Evolutionary conservation across 1,140 invertebrate species (phyloP).

Genomic region (Dufourea novaeangliae): DNA sequence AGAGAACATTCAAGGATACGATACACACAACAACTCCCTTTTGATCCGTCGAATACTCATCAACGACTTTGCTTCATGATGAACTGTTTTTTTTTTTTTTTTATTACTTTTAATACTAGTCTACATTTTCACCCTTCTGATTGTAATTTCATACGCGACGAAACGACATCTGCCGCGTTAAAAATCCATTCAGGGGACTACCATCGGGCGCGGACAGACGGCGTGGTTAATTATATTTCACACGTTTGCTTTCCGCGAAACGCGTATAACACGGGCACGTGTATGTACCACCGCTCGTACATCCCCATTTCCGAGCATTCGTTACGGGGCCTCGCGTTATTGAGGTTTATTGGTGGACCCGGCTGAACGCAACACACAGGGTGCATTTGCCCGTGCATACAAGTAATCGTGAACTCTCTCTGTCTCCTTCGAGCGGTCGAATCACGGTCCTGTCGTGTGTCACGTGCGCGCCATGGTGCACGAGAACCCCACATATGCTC

Average conservation of each 20-base stretch:
- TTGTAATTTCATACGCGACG: too few relatives aligned
- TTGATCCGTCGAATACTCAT: background rate
- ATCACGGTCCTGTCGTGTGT: conserved; percentile 40
- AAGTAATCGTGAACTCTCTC: conserved; percentile 20
- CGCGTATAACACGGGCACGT: background rate
- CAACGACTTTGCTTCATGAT: background rate
- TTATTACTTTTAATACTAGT: too few relatives aligned
- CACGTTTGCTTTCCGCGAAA: background rate
- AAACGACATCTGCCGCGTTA: background rate
- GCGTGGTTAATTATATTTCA: conserved; percentile 12
- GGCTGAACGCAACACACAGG: background rate
- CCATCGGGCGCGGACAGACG: too few relatives aligned
- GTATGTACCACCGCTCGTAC: background rate
- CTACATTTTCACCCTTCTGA: too few relatives aligned
- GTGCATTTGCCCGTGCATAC: conserved; percentile 20
- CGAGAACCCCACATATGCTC: conserved; percentile 25
- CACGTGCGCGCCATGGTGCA: conserved; percentile 17
- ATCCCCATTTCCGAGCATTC: background rate
- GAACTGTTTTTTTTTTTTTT: too few relatives aligned
- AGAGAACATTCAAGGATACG: background rate
- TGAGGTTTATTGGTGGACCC: background rate
- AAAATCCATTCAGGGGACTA: background rate
- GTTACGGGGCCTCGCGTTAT: background rate
- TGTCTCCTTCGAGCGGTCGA: conserved; percentile 45
- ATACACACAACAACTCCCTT: background rate